Conservation (phyloP, 2,113 vertebrate genomes). For the Toxotes chatareus region DNA sequence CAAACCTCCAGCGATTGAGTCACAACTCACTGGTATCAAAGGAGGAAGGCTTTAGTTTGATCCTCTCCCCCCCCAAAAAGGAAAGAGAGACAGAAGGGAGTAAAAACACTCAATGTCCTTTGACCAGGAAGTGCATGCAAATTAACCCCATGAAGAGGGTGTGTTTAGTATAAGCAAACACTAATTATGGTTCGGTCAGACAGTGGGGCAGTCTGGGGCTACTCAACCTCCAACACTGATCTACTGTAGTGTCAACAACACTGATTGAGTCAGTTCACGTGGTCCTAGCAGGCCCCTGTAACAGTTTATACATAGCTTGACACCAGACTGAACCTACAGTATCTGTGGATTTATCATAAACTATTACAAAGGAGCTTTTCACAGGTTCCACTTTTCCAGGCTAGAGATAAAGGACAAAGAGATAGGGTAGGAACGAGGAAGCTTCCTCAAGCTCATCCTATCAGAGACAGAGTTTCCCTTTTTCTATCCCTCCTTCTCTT, state of each 20-base stretch:
- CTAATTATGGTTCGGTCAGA: conserved; percentile 80
- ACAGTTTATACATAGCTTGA: conserved; percentile 67
- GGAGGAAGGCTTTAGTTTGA: conserved; percentile 67
- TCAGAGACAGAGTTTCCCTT: conserved; percentile 69
- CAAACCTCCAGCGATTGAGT: conserved; percentile 74
- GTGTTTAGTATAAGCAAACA: conserved; percentile 84
- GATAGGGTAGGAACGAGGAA: conserved; percentile 76
- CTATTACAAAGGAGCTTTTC: conserved; percentile 83
- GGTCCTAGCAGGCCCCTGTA: conserved; percentile 65
- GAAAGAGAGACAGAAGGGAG: conserved; percentile 10
- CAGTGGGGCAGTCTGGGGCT: conserved; percentile 66
- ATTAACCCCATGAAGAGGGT: conserved; percentile 73
- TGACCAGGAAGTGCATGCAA: conserved; percentile 81
- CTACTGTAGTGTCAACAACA: conserved; percentile 82
- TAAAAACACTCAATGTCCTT: conserved; percentile 65
- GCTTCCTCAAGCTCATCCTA: conserved; percentile 67
- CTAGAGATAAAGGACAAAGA: conserved; percentile 78
- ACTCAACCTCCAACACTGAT: conserved; percentile 77
- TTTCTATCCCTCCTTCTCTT: conserved; percentile 51
- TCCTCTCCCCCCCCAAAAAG: conserved; percentile 26
- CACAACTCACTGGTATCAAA: conserved; percentile 68
- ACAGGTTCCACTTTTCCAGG: conserved; percentile 74
- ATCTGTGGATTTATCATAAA: conserved; percentile 84
- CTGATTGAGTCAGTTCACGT: conserved; percentile 79
- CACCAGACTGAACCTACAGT: conserved; percentile 74